A percentile compares a stretch with the other conserved stretches of the same genome.
Evolutionary conservation across 1,140 invertebrate genomes (phyloP).

Genomic region (Macrocentrus cingulum): DNA sequence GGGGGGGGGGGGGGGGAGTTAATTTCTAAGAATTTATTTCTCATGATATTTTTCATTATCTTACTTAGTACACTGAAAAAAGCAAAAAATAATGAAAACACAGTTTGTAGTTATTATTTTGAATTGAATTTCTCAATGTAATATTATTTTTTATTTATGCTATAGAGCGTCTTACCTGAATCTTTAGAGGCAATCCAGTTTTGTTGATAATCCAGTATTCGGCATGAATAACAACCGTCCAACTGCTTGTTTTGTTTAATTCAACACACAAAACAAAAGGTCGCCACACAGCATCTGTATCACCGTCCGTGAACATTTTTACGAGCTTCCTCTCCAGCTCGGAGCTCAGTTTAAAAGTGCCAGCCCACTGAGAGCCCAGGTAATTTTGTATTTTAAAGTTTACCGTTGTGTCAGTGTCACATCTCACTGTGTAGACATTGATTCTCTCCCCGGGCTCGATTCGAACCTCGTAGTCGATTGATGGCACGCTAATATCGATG

Average conservation of each 20-base stretch:
- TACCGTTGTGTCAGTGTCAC: slow-evolving; percentile 63
- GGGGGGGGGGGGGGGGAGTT: too few species aligned
- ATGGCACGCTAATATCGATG: slow-evolving; percentile 62
- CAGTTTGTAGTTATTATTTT: too few species aligned
- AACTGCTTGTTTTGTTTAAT: slow-evolving; percentile 63
- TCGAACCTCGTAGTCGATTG: slow-evolving; percentile 60
- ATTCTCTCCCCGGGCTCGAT: slow-evolving; percentile 73
- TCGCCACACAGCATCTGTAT: slow-evolving; percentile 66
- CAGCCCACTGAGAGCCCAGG: slow-evolving; percentile 70
- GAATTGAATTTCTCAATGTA: too few species aligned
- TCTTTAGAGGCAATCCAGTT: slow-evolving; percentile 74
- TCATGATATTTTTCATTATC: too few species aligned
- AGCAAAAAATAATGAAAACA: too few species aligned
- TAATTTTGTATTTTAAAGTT: slow-evolving; percentile 68
- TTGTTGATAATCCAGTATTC: slow-evolving; percentile 94
- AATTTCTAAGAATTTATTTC: too few species aligned
- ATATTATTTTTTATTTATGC: too few species aligned
- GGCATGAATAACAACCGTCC: slow-evolving; percentile 72
- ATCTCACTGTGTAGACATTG: slow-evolving; percentile 68
- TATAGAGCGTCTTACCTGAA: slow-evolving; percentile 78
- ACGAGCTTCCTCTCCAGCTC: slow-evolving; percentile 71
- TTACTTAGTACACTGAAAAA: too few species aligned
- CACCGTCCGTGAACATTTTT: slow-evolving; percentile 68
- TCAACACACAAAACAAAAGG: slow-evolving; percentile 70
- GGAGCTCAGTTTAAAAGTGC: slow-evolving; percentile 67